phyloP scores from a whole-genome alignment of 37 sponge, comb jelly and placozoan species.

The Ianthella basta region DNA sequence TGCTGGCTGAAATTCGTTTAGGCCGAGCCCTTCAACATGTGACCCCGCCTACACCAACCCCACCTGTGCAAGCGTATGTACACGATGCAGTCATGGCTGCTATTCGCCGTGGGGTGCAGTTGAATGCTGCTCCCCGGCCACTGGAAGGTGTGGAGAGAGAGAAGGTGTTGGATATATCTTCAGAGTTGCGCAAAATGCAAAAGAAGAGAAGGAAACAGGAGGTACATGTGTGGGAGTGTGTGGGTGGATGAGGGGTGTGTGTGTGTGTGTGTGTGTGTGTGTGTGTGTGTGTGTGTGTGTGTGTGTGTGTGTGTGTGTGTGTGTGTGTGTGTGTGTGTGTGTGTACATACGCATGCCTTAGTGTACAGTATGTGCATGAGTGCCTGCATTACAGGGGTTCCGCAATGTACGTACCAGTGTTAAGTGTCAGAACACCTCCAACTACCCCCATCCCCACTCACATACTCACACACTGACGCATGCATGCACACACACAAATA shows the following conservation, averaged over 20 bases:
- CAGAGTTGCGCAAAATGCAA: constrained; percentile 55
- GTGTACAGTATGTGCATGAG: no score
- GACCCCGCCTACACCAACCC: background rate
- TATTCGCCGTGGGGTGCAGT: constrained; percentile 43
- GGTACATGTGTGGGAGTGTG: constrained; percentile 16
- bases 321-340: constrained; percentile 6
- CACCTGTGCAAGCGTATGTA: background rate
- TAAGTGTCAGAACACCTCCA: background rate
- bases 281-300: background rate
- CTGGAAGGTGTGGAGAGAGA: constrained; percentile 28
- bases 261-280: constrained; percentile 20
- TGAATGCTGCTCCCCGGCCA: constrained; percentile 26
- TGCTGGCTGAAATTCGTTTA: background rate
- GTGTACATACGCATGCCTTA: background rate
- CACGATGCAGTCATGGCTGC: constrained; percentile 43
- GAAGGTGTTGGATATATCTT: constrained; percentile 51
- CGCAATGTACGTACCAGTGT: no score
- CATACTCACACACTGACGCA: background rate
- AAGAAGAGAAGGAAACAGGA: constrained; percentile 48
- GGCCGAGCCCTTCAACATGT: constrained; percentile 1
- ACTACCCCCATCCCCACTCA: background rate
- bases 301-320: constrained; percentile 11
- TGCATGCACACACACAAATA: background rate
- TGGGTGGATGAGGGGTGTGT: constrained; percentile 1
- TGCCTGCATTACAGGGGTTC: no score